Evolutionary conservation across 92 coral and sea anemone species (phyloP).

Genomic region (Parazoanthus swiftii): DNA sequence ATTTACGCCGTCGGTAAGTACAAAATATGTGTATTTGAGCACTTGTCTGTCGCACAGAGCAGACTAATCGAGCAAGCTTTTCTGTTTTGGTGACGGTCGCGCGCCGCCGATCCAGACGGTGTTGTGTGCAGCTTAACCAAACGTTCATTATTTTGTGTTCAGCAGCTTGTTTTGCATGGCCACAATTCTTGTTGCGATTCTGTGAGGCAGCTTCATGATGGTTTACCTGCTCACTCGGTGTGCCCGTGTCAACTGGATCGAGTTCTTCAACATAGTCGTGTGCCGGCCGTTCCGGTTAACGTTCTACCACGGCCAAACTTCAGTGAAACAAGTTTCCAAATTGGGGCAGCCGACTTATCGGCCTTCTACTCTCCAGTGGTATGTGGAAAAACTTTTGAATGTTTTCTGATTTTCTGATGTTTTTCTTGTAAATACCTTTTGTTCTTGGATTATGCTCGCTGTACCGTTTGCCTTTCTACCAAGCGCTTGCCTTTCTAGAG

Average conservation of each 20-base stretch:
- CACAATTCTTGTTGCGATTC: conserved; percentile 85
- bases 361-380: conserved; percentile 96
- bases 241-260: conserved; percentile 96
- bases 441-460: not conserved
- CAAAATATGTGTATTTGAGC: conserved; percentile 28
- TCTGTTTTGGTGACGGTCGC: conserved; percentile 8
- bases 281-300: conserved; percentile 82
- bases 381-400: conserved; percentile 40
- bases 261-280: conserved; percentile 80
- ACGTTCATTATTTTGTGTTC: conserved; percentile 53
- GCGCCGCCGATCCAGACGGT: conserved; percentile 26
- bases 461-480: not conserved
- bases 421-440: not conserved
- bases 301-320: conserved; percentile 87
- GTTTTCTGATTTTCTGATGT: not conserved
- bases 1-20: conserved; percentile 78
- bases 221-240: conserved; percentile 75
- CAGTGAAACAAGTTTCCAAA: conserved; percentile 68
- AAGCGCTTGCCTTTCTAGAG: not conserved
- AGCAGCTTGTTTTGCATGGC: conserved; percentile 82
- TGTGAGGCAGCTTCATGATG: conserved; percentile 78
- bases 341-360: conserved; percentile 80
- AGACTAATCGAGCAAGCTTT: not conserved
- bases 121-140: conserved; percentile 29
- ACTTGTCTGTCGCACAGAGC: conserved; percentile 21